Conservation (phyloP, 2,797 vertebrate genomes). For the Acanthis flammea region DNA sequence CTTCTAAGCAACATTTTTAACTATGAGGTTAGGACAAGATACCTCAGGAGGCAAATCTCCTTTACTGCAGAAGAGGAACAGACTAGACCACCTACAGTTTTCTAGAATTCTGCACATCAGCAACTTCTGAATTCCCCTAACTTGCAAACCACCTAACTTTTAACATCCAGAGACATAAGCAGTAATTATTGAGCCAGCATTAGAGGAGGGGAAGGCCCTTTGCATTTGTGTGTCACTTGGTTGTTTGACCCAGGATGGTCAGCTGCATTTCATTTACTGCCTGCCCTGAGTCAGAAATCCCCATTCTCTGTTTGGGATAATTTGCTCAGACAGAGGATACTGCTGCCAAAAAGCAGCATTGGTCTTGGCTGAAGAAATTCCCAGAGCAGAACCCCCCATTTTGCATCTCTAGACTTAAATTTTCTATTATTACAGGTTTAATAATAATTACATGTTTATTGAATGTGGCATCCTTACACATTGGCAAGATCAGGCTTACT, state of each 20-base stretch:
- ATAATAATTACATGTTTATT: not conserved
- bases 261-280: slow-evolving; percentile 30
- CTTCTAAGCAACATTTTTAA: not conserved
- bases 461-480: not conserved
- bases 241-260: not conserved
- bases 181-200: not conserved
- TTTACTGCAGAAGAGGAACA: not conserved
- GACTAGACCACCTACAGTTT: not conserved
- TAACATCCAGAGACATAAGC: not conserved
- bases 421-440: not conserved
- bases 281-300: not conserved
- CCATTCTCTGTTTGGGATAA: not conserved
- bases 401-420: not conserved
- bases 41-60: not conserved
- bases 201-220: not conserved
- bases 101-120: not conserved
- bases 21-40: not conserved
- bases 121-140: not conserved
- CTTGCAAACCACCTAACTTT: not conserved
- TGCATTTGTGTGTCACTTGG: not conserved
- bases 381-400: not conserved
- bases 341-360: slow-evolving; percentile 7
- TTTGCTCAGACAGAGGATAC: not conserved
- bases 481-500: not conserved
- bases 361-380: not conserved